These are phyloP conservation scores for Calephelis perditalis DNA, from an alignment of 2,888 invertebrate species.

Conservation along the genomic window DNA sequence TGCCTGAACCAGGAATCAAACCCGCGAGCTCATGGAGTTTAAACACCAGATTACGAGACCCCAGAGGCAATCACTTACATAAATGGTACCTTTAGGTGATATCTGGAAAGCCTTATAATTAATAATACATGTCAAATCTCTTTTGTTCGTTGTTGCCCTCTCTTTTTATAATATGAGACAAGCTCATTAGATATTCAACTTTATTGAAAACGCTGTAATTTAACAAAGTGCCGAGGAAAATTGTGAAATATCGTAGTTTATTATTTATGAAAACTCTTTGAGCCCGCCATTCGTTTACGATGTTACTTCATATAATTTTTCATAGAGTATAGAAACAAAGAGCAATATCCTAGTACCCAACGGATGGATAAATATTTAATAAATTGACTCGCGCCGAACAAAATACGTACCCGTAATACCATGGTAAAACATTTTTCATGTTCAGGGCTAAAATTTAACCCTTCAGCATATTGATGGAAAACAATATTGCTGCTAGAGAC, in stretches of 20 bases:
- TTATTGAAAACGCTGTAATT: constrained; percentile 5
- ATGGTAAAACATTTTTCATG: background rate
- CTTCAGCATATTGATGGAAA: too few relatives aligned
- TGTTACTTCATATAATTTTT: background rate
- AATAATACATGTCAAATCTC: too few relatives aligned
- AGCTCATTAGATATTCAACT: background rate
- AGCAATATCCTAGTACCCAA: background rate
- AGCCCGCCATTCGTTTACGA: background rate
- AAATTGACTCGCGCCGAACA: background rate
- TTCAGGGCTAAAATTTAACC: too few relatives aligned
- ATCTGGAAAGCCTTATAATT: too few relatives aligned
- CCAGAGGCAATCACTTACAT: too few relatives aligned
- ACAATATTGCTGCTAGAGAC: too few relatives aligned
- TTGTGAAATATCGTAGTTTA: constrained; percentile 9
- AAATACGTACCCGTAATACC: background rate
- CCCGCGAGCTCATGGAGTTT: too few relatives aligned
- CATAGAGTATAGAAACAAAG: background rate
- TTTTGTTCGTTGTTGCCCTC: too few relatives aligned
- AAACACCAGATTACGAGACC: too few relatives aligned
- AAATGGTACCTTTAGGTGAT: too few relatives aligned
- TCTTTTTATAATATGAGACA: background rate
- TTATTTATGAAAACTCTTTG: constrained; percentile 12
- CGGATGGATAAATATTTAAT: constrained; percentile 7
- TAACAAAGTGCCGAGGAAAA: constrained; percentile 6
- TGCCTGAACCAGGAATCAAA: too few relatives aligned